Evolutionary conservation across 2,113 vertebrate genomes (phyloP).

Genomic region (Poeciliopsis occidentalis): DNA sequence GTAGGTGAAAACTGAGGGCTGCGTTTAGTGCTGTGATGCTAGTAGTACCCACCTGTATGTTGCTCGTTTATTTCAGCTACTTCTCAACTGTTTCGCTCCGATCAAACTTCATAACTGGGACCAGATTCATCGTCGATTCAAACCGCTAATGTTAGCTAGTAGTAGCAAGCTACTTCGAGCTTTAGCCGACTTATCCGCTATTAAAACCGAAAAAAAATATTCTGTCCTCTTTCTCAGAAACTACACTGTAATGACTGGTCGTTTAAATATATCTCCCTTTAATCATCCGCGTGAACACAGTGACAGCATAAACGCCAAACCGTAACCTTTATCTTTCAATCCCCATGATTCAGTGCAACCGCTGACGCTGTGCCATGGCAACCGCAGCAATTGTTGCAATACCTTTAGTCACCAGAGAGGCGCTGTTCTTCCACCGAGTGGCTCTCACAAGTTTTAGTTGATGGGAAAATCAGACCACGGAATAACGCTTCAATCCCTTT

Average conservation of each 20-base stretch:
- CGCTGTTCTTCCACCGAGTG: conserved; percentile 27
- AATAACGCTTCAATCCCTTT: too few relatives aligned
- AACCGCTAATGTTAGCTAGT: conserved; percentile 32
- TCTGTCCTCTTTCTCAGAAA: neutral
- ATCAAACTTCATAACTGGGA: neutral
- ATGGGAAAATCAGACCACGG: neutral
- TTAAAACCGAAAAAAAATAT: neutral
- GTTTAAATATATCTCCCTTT: neutral
- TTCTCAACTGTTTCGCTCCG: neutral
- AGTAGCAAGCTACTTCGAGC: conserved; percentile 26
- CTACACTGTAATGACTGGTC: neutral
- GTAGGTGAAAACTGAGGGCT: conserved; percentile 9
- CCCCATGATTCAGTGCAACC: conserved; percentile 26
- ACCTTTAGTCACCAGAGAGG: conserved; percentile 10
- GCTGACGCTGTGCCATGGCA: conserved; percentile 81
- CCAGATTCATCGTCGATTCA: neutral
- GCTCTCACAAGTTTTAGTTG: too few relatives aligned
- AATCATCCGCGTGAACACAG: neutral
- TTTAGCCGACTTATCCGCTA: conserved; percentile 27
- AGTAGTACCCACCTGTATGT: neutral
- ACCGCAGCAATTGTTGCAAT: conserved; percentile 52
- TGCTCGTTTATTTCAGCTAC: neutral
- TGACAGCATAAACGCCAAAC: neutral
- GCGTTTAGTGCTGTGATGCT: neutral
- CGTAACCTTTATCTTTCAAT: neutral